Evolutionary conservation across 1,140 invertebrate genomes (phyloP).

Genomic region (Eurosta solidaginis): DNA sequence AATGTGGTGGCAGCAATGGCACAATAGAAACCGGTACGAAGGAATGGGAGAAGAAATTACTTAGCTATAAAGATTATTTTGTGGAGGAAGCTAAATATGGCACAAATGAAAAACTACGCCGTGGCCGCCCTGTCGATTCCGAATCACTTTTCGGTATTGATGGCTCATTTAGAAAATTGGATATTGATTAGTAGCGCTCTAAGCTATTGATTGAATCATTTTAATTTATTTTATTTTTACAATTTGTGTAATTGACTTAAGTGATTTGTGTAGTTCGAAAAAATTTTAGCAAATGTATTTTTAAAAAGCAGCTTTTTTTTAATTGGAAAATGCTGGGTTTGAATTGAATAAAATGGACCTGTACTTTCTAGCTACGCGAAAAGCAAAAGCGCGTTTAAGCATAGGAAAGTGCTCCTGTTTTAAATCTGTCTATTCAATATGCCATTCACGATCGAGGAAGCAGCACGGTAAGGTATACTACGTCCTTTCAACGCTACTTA

Average conservation of each 20-base stretch:
- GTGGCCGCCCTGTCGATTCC: conserved; percentile 65
- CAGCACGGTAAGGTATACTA: no score
- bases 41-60: conserved; percentile 64
- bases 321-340: neutral
- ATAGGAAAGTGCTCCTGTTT: no score
- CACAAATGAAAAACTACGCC: conserved; percentile 66
- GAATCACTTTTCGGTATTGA: conserved; percentile 68
- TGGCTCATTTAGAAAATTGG: conserved; percentile 68
- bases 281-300: no score
- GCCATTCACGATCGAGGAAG: no score
- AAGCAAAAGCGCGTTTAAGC: no score
- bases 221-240: neutral
- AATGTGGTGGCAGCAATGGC: conserved; percentile 65
- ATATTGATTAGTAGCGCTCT: conserved; percentile 56
- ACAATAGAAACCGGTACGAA: conserved; percentile 60
- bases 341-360: no score
- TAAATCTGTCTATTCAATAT: no score
- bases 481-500: no score
- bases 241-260: neutral
- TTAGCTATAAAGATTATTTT: conserved; percentile 61
- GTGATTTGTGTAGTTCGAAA: no score
- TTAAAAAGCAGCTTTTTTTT: neutral
- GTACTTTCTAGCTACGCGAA: no score
- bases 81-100: conserved; percentile 63
- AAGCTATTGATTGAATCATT: conserved; percentile 1